Evolutionary conservation across 2,113 vertebrate species (phyloP), one percentile per base, ranked within the genome.

Genomic region (Macrotus californicus): DNA sequence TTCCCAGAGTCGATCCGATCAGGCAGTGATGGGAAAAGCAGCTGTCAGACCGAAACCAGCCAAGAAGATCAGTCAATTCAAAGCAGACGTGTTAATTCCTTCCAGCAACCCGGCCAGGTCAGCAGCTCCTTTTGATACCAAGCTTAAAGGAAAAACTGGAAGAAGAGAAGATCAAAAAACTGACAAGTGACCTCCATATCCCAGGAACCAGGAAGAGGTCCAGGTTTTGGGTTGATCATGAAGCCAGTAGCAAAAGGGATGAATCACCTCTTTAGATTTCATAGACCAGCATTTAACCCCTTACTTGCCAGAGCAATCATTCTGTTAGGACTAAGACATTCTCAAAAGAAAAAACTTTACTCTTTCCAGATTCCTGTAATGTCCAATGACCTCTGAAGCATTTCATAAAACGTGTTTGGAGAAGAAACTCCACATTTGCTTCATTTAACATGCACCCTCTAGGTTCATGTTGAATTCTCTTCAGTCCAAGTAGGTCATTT

Each of bases 1-100:
- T 95, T 87, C 89, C 48, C 93, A 94, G 56, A 96, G 81, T 96
- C 97, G 97, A 98, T 96, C 89, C 97, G 95, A 97, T 97, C 84
- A 95, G 87, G 43, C 70, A 90, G 86, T 96, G 96, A 93, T 80
- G 87, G 87, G 93, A 97, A 96, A 97, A 98, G 82, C 70, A 91
- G 77, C 75, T 82, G 89, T 95, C 94, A 95, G 54, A 93, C 84
- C 85, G 92, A 98, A 97, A 96, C 66, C 29, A 85, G 36, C 39
- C 39, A 64, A 94, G 46, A 73, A 0, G 1, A 96, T 83, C 94
- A 97, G 93, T 82, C 76, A 94, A 95, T 94, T 96, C 89, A 97
- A 97, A 97, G 97, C 34, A 93, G 94, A 96, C 91, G 66, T 1
- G 4, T 0, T 0, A n/a, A 90, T 91, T 96, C 94, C 69, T 69